Conservation (phyloP, 1,140 invertebrate genomes). For the Drosophila azteca region DNA sequence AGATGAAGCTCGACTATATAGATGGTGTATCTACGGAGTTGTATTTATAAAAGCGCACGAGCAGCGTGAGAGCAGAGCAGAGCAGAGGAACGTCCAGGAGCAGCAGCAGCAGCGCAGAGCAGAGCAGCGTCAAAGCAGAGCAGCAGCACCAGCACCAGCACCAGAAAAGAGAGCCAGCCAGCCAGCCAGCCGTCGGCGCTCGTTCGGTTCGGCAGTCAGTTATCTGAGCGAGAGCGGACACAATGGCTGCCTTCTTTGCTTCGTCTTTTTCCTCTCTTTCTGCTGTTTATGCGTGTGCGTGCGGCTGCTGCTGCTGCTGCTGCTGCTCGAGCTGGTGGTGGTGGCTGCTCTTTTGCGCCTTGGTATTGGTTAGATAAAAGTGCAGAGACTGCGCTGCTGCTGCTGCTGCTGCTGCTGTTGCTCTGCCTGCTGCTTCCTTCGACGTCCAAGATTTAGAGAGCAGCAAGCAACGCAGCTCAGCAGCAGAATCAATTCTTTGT, state of each 20-base stretch:
- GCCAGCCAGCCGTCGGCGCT: too few species aligned
- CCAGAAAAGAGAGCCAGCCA: conserved; percentile 6
- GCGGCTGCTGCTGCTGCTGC: conserved; percentile 34
- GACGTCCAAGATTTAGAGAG: conserved; percentile 41
- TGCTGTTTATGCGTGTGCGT: conserved; percentile 22
- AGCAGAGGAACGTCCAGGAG: background rate
- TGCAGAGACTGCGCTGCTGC: conserved; percentile 37
- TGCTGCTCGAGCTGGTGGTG: conserved; percentile 15
- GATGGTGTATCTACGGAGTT: conserved; percentile 66
- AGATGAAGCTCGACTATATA: conserved; percentile 71
- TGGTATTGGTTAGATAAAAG: conserved; percentile 78
- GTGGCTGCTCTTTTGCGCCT: conserved; percentile 33
- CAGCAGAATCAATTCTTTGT: conserved; percentile 53
- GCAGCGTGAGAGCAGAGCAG: conserved; percentile 24
- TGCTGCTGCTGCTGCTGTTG: conserved; percentile 12
- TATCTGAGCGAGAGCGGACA: conserved; percentile 29
- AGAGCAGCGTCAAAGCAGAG: conserved; percentile 17
- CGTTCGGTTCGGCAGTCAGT: conserved; percentile 4
- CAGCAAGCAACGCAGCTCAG: conserved; percentile 49
- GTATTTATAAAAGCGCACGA: conserved; percentile 78
- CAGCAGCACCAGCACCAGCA: conserved; percentile 11
- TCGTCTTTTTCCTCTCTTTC: background rate
- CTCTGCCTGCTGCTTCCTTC: conserved; percentile 5
- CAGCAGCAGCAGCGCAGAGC: conserved; percentile 15
- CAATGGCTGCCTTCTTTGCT: conserved; percentile 40